Conservation (phyloP, 2,113 vertebrate species). For the Hemibagrus wyckioides region DNA sequence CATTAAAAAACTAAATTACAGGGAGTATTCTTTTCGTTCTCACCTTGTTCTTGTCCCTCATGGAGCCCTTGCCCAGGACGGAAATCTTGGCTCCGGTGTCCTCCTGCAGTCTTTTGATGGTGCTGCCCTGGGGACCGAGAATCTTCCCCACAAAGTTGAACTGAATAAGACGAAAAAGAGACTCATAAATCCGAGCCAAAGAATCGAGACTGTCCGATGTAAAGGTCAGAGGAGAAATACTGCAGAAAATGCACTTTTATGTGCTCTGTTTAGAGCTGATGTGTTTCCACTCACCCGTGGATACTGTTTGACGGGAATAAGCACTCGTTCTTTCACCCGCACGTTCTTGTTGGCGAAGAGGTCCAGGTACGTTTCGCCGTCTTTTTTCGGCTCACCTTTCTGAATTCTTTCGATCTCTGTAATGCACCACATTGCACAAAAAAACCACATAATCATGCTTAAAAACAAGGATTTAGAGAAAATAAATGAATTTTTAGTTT, state of each 20-base stretch:
- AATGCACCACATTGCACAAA: slow-evolving; percentile 43
- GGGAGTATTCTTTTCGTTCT: not conserved
- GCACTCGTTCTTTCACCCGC: slow-evolving; percentile 90
- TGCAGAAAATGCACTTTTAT: not conserved
- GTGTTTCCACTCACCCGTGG: slow-evolving; percentile 81
- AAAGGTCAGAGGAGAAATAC: not conserved
- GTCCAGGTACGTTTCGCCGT: slow-evolving; percentile 88
- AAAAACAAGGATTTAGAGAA: too few species aligned
- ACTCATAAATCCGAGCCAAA: not conserved
- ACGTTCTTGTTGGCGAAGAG: slow-evolving; percentile 93
- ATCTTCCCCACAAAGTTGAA: slow-evolving; percentile 98
- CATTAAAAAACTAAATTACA: not conserved
- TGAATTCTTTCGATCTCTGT: slow-evolving; percentile 94
- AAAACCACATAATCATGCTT: not conserved
- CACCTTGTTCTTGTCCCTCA: slow-evolving; percentile 97
- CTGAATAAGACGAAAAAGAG: slow-evolving; percentile 59
- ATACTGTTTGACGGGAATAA: slow-evolving; percentile 94
- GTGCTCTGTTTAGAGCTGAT: not conserved
- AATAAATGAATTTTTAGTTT: too few species aligned
- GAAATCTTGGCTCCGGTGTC: slow-evolving; percentile 97
- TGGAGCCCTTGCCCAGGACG: slow-evolving; percentile 93
- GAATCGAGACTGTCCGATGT: not conserved
- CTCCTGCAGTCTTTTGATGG: slow-evolving; percentile 96
- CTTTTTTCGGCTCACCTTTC: slow-evolving; percentile 91
- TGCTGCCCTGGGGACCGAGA: slow-evolving; percentile 96